phyloP scores from a whole-genome alignment of 2,888 invertebrate genomes.

The Neria commutata region DNA sequence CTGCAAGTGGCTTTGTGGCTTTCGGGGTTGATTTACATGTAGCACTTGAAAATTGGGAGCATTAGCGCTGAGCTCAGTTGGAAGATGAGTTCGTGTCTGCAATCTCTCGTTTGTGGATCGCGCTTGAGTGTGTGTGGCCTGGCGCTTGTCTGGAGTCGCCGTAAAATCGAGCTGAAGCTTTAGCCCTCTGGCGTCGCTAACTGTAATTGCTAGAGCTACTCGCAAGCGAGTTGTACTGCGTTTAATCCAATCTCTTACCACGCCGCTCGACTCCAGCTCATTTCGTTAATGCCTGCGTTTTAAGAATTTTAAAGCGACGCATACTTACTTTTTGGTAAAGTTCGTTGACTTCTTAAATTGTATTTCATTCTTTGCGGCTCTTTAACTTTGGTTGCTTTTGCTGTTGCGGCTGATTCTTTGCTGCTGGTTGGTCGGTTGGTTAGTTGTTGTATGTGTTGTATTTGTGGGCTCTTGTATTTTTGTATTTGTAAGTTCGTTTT shows the following conservation, averaged over 20 bases:
- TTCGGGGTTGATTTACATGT: constrained; percentile 1
- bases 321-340: constrained; percentile 50
- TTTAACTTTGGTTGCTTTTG: not conserved
- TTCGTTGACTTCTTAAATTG: constrained; percentile 55
- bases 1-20: not conserved
- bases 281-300: constrained; percentile 1
- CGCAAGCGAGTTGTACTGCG: no score
- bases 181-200: no score
- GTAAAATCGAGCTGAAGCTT: no score
- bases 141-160: no score
- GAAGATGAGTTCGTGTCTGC: not conserved
- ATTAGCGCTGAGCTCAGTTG: no score
- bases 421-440: constrained; percentile 25
- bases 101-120: not conserved
- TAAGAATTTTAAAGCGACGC: constrained; percentile 33
- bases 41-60: no score
- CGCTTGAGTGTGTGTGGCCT: not conserved
- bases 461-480: constrained; percentile 34
- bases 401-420: constrained; percentile 22
- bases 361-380: constrained; percentile 14
- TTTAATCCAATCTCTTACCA: no score
- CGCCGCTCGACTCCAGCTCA: not conserved
- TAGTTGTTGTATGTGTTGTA: constrained; percentile 42
- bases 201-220: no score
- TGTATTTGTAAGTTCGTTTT: constrained; percentile 57